Base-by-base conservation (phyloP, 2,888 invertebrate species). In the Cataglyphis albicans region DNA sequence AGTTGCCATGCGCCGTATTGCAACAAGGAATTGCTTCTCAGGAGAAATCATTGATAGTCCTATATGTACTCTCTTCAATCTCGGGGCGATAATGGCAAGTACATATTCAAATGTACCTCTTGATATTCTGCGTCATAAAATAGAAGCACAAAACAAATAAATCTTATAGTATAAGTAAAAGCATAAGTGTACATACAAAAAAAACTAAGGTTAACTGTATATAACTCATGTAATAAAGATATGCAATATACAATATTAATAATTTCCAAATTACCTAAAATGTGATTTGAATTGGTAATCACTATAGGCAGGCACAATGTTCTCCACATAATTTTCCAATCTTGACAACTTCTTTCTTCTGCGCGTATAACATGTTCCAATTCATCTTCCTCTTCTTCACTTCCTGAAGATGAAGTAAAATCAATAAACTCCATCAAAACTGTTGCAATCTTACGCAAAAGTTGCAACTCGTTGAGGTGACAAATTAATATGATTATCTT, bases 1-100 rank as follows among this genome's bases (percentile, higher is more conserved):
- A 82, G 82, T 82, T 64, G 82, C 67, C 67, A 82, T 57, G 12
- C 80, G 73, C 78, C 82, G 78, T 57, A 57, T 41, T 57, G 82
- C 82, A 55, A 67, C n/a, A 38, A 80, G 65, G 57, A 52, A 82
- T 75, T 82, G 82, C 44, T 65, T 78, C 25, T 65, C 55, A 65
- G 57, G 32, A 52, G 65, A 82, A 57, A 82, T 65, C 78, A 78
- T 82, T 35, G 78, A 29, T 38, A 57, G 15, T 44, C 65, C 65
- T 0, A 15, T 0, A 21, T 29, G 18, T 18, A 7, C 29, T 67
- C 67, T 67, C 4, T 44, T 67, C 44, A 67, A 67, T 67, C 9
- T 67, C 18, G 44, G 4, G 0, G 44, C 65, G 18, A 67, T 67
- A 67, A 67, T 67, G 3, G 18, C 9, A 67, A 67, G 44, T 67